These are phyloP conservation scores for Nasonia giraulti DNA, from an alignment of 1,140 invertebrate genomes.

Conservation along the genomic window DNA sequence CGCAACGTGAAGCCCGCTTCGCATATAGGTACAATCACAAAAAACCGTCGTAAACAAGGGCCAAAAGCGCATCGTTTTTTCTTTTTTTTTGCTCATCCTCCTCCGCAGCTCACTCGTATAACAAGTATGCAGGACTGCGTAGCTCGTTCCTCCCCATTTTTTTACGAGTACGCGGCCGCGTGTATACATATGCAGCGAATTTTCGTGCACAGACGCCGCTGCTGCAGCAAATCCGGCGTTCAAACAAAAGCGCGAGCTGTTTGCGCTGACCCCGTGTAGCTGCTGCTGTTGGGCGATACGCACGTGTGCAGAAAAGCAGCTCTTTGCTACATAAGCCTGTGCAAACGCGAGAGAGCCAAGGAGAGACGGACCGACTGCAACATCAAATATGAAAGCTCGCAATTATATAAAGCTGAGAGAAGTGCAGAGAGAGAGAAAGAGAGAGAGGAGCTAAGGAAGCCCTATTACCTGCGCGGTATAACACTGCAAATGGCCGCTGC, in stretches of 20 bases:
- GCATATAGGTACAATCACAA: neutral
- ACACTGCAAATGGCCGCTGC: neutral
- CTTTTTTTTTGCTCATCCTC: neutral
- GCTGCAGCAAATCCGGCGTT: constrained; percentile 24
- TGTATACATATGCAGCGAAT: neutral
- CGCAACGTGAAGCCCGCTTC: neutral
- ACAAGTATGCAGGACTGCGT: neutral
- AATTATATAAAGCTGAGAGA: constrained; percentile 50
- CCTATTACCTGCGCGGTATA: constrained; percentile 4
- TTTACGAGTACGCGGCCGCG: neutral
- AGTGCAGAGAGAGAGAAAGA: neutral
- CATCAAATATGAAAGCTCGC: constrained; percentile 54
- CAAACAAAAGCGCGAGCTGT: constrained; percentile 21
- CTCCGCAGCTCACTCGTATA: neutral
- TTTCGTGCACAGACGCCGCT: neutral
- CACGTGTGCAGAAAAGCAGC: neutral
- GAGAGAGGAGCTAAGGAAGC: constrained; percentile 9
- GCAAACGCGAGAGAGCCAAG: constrained; percentile 22
- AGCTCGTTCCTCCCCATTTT: neutral
- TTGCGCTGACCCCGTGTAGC: constrained; percentile 20
- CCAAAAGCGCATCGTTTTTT: neutral
- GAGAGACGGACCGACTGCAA: constrained; percentile 14
- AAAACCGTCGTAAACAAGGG: neutral
- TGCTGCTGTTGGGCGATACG: neutral
- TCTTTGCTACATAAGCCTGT: constrained; percentile 27